phyloP scores from a whole-genome alignment of 2,888 invertebrate genomes.

The Clitarchus hookeri region DNA sequence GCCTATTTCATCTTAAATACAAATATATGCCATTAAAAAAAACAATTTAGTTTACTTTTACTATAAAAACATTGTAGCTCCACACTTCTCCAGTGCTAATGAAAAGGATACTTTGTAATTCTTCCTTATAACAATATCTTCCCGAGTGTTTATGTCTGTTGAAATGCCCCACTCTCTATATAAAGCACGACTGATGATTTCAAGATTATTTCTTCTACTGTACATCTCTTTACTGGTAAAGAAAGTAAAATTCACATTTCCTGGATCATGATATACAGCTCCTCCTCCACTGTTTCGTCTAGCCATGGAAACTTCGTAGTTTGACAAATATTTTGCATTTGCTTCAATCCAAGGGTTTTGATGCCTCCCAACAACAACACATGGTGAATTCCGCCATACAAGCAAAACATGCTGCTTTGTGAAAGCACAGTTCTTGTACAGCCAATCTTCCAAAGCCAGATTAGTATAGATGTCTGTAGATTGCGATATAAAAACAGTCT shows the following conservation, averaged over 20 bases:
- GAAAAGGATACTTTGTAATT: conserved; percentile 72
- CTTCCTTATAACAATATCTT: conserved; percentile 83
- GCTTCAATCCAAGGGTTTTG: conserved; percentile 97
- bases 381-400: conserved; percentile 91
- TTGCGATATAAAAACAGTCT: conserved; percentile 90
- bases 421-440: conserved; percentile 87
- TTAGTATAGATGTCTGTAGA: conserved; percentile 91
- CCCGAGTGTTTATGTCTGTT: conserved; percentile 75
- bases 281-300: conserved; percentile 95
- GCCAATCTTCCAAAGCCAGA: conserved; percentile 95
- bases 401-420: conserved; percentile 81
- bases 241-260: conserved; percentile 92
- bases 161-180: conserved; percentile 80
- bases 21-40: too few relatives aligned
- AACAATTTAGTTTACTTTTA: too few relatives aligned
- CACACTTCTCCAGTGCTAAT: too few relatives aligned
- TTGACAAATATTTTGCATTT: conserved; percentile 69
- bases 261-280: conserved; percentile 93
- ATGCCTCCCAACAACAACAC: conserved; percentile 94
- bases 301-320: conserved; percentile 74
- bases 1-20: too few relatives aligned
- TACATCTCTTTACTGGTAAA: conserved; percentile 84
- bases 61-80: too few relatives aligned
- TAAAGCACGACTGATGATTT: conserved; percentile 81
- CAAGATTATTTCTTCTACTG: conserved; percentile 84